Conservation (phyloP, 1,140 invertebrate genomes). For the Patella vulgata region DNA sequence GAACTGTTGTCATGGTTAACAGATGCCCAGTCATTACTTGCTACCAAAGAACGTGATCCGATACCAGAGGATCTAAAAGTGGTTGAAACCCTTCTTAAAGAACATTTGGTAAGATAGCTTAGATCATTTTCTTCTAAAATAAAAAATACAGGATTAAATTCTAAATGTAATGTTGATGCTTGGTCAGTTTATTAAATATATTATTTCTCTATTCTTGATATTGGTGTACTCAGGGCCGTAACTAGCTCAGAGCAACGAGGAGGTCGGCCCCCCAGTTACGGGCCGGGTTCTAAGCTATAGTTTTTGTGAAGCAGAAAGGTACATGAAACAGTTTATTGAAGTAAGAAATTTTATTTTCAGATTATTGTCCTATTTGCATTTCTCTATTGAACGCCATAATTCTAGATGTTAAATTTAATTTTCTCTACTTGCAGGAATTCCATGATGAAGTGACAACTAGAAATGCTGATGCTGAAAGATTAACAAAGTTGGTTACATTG, state of each 20-base stretch:
- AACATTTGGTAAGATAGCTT: constrained; percentile 57
- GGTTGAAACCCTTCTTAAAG: constrained; percentile 61
- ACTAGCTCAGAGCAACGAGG: too few species aligned
- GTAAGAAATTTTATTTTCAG: background rate
- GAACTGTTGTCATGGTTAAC: constrained; percentile 92
- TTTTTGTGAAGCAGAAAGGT: constrained; percentile 15
- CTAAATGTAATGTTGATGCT: background rate
- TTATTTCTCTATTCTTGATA: background rate
- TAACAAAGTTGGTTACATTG: constrained; percentile 54
- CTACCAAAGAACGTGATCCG: constrained; percentile 88
- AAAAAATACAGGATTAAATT: background rate
- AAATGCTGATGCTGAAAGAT: constrained; percentile 60
- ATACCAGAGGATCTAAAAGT: constrained; percentile 73
- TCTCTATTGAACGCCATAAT: too few species aligned
- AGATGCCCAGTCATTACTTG: constrained; percentile 86
- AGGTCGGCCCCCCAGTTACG: too few species aligned
- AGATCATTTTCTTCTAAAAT: constrained; percentile 1
- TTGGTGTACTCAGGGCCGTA: background rate
- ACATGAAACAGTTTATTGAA: background rate
- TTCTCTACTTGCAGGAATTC: constrained; percentile 54
- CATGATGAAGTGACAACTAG: constrained; percentile 62
- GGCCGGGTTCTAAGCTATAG: too few species aligned
- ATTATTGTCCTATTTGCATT: too few species aligned
- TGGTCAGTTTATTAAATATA: background rate
- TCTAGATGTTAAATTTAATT: too few species aligned